Evolutionary conservation across 2,113 vertebrate species (phyloP).

Genomic region (Corydoras sp.): DNA sequence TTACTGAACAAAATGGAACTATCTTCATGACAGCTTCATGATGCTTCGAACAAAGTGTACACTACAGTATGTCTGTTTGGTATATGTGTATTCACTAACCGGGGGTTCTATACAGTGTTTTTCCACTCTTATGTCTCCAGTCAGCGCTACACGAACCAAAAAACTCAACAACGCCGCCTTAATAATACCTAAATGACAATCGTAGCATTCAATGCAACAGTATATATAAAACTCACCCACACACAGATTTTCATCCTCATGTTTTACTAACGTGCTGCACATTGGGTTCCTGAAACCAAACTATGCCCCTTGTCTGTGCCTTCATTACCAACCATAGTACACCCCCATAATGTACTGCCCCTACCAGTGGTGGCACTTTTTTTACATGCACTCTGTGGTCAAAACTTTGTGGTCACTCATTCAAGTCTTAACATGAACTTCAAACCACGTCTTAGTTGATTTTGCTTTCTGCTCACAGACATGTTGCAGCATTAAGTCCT

Average conservation of each 20-base stretch:
- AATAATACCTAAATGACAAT: slow-evolving; percentile 37
- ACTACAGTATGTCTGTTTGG: slow-evolving; percentile 55
- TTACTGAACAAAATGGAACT: slow-evolving; percentile 66
- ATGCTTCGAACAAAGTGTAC: slow-evolving; percentile 79
- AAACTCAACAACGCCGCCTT: slow-evolving; percentile 24
- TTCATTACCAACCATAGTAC: no score
- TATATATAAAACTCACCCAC: slow-evolving; percentile 3
- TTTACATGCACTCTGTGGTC: no score
- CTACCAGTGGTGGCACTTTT: no score
- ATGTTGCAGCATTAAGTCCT: no score
- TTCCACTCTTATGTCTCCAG: slow-evolving; percentile 51
- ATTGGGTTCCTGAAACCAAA: no score
- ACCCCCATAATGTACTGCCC: no score
- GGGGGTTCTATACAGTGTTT: slow-evolving; percentile 83
- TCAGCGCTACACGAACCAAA: slow-evolving; percentile 19
- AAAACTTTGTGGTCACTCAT: no score
- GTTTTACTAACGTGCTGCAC: no score
- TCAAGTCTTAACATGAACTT: no score
- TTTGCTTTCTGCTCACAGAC: no score
- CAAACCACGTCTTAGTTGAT: no score
- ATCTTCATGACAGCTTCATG: slow-evolving; percentile 70
- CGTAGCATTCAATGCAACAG: slow-evolving; percentile 4
- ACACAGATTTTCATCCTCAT: not conserved
- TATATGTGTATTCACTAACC: slow-evolving; percentile 70
- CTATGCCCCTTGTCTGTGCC: no score